Evolutionary conservation across 1,140 invertebrate species (phyloP), one percentile per base, ranked within the genome.

Genomic region (Lasaia peninsularis): DNA sequence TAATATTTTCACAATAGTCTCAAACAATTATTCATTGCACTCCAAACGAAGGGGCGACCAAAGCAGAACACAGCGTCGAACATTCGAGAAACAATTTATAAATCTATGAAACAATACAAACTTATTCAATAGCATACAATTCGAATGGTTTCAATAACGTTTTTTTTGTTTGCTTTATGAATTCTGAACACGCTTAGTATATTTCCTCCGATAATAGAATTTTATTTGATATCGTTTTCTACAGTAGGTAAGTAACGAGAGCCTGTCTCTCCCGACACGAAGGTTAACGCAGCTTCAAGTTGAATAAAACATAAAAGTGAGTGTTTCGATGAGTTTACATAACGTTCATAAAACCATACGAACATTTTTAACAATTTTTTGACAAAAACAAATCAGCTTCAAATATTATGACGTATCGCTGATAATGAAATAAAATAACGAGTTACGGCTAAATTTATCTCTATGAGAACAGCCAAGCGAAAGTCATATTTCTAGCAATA

Each of bases 1-100:
- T 87, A 87, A 87, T 87, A 77, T 78, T 67, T 80, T 69, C 81
- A 85, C 78, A 81, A 80, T 81, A 81, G 67, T 86, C 77, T 77
- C 78, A 81, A 82, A 75, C 73, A 73, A 75, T n/a, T n/a, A n/a
- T 73, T 48, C 44, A 48, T 48, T 65, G 65, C 60, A 69, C 68
- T 65, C 65, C 65, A 78, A 77, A 71, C 65, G 68, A 73, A 69
- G 55, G 70, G 63, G 58, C 65, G 62, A 72, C 69, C 63, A 71
- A 70, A 67, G 64, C 63, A 62, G 58, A 65, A 61, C 54, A 32
- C 55, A 37, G 57, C 48, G 57, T 60, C 50, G 48, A 62, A 66
- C 58, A 56, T 55, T 56, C 24, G 53, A 54, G 52, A 54, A 61
- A 61, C 51, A 56, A 61, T 61, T 61, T 40, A 48, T 21, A 48